These are phyloP conservation scores for Portunus trituberculatus DNA, from an alignment of 1,140 invertebrate species.

Conservation along the genomic window DNA sequence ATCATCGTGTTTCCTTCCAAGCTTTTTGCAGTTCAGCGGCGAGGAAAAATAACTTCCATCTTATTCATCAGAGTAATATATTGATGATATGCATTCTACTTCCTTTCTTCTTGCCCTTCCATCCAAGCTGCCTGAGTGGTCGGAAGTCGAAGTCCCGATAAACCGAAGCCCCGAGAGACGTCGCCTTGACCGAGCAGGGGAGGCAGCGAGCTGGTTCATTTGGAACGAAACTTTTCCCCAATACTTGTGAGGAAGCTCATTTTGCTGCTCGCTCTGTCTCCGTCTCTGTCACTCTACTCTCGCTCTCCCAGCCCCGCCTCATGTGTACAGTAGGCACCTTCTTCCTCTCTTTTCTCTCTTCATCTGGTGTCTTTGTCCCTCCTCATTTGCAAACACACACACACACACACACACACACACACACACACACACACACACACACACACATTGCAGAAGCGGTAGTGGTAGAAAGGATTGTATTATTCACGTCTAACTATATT, in stretches of 20 bases:
- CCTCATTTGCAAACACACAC: too few relatives aligned
- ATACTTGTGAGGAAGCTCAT: slow-evolving; percentile 1
- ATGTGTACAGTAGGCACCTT: too few relatives aligned
- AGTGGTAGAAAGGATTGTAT: too few relatives aligned
- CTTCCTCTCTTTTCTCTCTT: too few relatives aligned
- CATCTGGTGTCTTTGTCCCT: too few relatives aligned
- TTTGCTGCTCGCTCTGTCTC: slow-evolving; percentile 1
- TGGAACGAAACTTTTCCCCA: background rate
- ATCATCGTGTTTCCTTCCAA: too few relatives aligned
- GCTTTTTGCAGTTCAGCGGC: too few relatives aligned
- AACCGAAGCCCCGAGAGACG: background rate
- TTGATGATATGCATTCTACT: background rate
- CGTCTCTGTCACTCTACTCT: background rate
- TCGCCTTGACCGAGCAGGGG: background rate
- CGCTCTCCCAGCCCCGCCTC: background rate
- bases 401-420: too few relatives aligned
- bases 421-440: too few relatives aligned
- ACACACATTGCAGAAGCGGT: too few relatives aligned
- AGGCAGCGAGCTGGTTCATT: background rate
- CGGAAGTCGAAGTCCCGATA: slow-evolving; percentile 1
- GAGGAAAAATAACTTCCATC: too few relatives aligned
- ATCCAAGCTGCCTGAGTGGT: background rate
- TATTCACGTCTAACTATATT: background rate
- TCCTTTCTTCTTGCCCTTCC: background rate
- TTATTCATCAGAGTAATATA: too few relatives aligned